phyloP scores from a whole-genome alignment of 2,888 invertebrate genomes.

The Oscheius sp. region DNA sequence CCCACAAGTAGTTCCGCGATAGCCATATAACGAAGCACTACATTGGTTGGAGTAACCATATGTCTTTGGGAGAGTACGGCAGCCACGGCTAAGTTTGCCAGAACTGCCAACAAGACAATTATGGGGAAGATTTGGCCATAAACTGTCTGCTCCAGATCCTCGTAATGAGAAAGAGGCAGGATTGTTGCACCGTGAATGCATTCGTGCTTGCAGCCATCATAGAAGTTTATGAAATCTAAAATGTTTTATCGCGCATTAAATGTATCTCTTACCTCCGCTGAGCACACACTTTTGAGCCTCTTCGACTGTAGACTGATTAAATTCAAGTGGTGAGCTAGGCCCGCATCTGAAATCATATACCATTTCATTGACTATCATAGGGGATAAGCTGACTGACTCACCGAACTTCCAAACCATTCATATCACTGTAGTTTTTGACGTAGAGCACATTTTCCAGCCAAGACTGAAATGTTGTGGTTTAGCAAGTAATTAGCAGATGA shows the following conservation, averaged over 20 bases:
- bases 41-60: slow-evolving; percentile 79
- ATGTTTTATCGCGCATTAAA: neutral
- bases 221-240: slow-evolving; percentile 34
- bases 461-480: neutral
- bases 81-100: slow-evolving; percentile 90
- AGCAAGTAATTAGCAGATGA: too few species aligned
- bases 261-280: slow-evolving; percentile 1
- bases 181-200: slow-evolving; percentile 41
- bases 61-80: slow-evolving; percentile 88
- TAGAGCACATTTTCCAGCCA: slow-evolving; percentile 21
- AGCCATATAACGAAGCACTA: slow-evolving; percentile 83
- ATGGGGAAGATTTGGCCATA: slow-evolving; percentile 77
- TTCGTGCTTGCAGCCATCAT: slow-evolving; percentile 45
- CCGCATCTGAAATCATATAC: slow-evolving; percentile 18
- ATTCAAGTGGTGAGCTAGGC: slow-evolving; percentile 20
- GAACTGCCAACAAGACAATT: slow-evolving; percentile 86
- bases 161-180: slow-evolving; percentile 42
- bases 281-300: slow-evolving; percentile 23
- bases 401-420: slow-evolving; percentile 22
- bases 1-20: slow-evolving; percentile 93
- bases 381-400: neutral
- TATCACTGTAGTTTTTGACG: slow-evolving; percentile 8
- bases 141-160: slow-evolving; percentile 46
- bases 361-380: too few species aligned
- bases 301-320: slow-evolving; percentile 7